Base-by-base conservation (phyloP, 1,140 invertebrate species). In the Drosophila ohnishii region DNA sequence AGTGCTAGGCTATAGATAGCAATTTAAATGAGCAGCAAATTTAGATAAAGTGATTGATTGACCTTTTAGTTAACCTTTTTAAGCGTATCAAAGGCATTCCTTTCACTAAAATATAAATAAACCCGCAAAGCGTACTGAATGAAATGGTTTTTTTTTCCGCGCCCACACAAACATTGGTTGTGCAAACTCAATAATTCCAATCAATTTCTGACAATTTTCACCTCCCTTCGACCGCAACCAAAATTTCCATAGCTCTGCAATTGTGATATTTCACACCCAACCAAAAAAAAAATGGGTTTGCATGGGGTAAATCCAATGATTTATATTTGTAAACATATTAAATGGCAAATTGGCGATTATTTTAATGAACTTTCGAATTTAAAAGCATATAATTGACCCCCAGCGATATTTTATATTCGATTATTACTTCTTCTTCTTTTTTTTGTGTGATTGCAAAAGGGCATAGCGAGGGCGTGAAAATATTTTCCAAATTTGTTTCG, bases 271-370 rank as follows among this genome's bases (percentile, higher is more conserved):
- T 71, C 19, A 22, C 32, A 45, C 19, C 30, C 42, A 25, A 30
- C 7, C 30, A 25, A 45, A 53, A 37, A 65, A 32, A 42, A 22
- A 16, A 0, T 32, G 8, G 22, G 11, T 30, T 16, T 39, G 34
- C 34, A 22, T 32, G 64, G 4, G 42, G 19, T 34, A 48, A 48
- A 63, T 30, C 19, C 9, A 39, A 32, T 6, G 22, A 42, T 44
- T 28, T 51, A 30, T 65, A 40, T 51, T 44, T 69, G 65, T 44
- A 66, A 66, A 66, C 65, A 69, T 65, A 66, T 69, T 51, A 69
- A 69, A 70, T 34, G 11, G 42, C 40, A 71, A 71, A 71, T 58
- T 70, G 50, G 22, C 35, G 67, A 39, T 48, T 48, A n/a, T 70
- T 58, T 58, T 58, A 71, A 71, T 58, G 42, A 71, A 70, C 50